phyloP scores from a whole-genome alignment of 2,888 invertebrate species.

The Orchesella flavescens region DNA sequence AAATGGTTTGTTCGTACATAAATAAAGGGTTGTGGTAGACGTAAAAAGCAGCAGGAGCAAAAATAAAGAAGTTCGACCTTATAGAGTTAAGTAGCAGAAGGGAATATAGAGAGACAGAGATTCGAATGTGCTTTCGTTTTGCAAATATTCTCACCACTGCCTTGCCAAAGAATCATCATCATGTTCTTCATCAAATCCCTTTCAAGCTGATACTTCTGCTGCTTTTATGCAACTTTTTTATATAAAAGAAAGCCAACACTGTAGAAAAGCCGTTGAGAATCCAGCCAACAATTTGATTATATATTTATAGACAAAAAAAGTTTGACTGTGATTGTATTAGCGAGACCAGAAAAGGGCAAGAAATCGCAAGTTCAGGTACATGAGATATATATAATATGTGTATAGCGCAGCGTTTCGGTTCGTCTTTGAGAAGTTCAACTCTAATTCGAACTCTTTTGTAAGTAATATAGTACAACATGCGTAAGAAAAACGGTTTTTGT shows the following conservation, averaged over 20 bases:
- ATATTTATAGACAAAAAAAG: constrained; percentile 4
- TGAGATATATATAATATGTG: neutral
- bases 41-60: constrained; percentile 26
- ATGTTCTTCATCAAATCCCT: constrained; percentile 8
- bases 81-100: constrained; percentile 6
- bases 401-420: too few relatives aligned
- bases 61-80: constrained; percentile 25
- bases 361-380: constrained; percentile 10
- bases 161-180: constrained; percentile 48
- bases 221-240: neutral
- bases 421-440: too few relatives aligned
- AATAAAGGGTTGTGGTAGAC: neutral
- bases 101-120: neutral
- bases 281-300: constrained; percentile 45
- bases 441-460: too few relatives aligned
- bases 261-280: constrained; percentile 30
- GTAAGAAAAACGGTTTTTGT: constrained; percentile 55
- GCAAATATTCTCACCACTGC: constrained; percentile 46
- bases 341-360: neutral
- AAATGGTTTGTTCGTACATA: neutral
- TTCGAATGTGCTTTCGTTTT: neutral
- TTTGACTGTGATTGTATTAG: neutral
- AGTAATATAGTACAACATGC: constrained; percentile 31
- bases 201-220: too few relatives aligned
- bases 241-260: constrained; percentile 46